Evolutionary conservation across 2,113 vertebrate genomes (phyloP).

Genomic region (Plotosus lineatus): DNA sequence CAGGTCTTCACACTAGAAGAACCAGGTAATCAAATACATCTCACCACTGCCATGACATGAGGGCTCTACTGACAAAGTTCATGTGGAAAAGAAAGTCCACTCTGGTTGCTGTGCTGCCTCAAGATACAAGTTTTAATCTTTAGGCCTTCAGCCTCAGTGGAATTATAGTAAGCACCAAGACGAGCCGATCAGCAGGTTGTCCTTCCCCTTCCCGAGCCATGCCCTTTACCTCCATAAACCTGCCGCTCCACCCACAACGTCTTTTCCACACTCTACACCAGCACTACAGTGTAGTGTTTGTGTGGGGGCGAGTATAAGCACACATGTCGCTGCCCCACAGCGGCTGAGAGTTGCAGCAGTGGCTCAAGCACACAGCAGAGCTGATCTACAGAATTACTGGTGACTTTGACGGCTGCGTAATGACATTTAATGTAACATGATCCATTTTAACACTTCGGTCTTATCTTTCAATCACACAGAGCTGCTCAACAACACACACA

Average conservation of each 20-base stretch:
- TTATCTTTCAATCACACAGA: background rate
- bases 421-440: conserved; percentile 33
- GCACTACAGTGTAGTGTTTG: background rate
- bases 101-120: conserved; percentile 32
- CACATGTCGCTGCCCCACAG: background rate
- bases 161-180: conserved; percentile 58
- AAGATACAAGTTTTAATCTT: conserved; percentile 34
- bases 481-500: background rate
- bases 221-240: conserved; percentile 54
- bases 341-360: background rate
- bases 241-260: conserved; percentile 28
- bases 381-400: conserved; percentile 25
- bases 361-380: background rate
- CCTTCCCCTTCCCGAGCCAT: conserved; percentile 6
- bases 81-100: background rate
- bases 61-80: conserved; percentile 36
- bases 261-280: background rate
- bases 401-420: conserved; percentile 14
- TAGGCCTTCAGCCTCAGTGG: conserved; percentile 53
- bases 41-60: background rate
- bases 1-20: background rate
- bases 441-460: conserved; percentile 15
- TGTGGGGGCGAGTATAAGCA: background rate
- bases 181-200: conserved; percentile 55
- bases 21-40: background rate